Percentiles rank a stretch among this genome's conserved stretches.
These are phyloP conservation scores for Drosophila melanica DNA, from an alignment of 1,140 invertebrate species.

Conservation along the genomic window DNA sequence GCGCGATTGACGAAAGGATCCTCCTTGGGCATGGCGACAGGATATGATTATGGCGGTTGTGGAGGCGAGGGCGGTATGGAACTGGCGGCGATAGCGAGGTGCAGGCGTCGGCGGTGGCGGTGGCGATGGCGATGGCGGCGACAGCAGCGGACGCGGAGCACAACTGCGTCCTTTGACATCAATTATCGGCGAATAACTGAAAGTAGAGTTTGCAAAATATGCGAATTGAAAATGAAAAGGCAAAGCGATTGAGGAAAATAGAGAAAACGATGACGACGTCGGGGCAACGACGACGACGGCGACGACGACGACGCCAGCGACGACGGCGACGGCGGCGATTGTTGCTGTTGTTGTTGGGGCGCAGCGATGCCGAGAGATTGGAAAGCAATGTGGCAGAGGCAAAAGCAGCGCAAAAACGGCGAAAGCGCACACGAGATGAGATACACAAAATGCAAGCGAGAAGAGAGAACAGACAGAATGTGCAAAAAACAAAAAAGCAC, in stretches of 20 bases:
- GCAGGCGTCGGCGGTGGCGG: neutral
- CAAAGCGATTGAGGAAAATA: conserved; percentile 84
- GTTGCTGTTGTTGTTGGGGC: conserved; percentile 50
- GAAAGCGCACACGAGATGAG: conserved; percentile 81
- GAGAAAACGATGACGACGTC: conserved; percentile 77
- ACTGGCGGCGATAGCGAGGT: conserved; percentile 3
- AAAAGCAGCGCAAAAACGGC: conserved; percentile 64
- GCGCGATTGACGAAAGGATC: conserved; percentile 82
- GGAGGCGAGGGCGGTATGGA: neutral
- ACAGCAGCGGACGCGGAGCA: conserved; percentile 65
- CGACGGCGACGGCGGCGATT: conserved; percentile 26
- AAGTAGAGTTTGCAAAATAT: conserved; percentile 84
- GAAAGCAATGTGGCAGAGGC: conserved; percentile 59
- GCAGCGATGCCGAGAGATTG: conserved; percentile 75
- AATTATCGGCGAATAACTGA: conserved; percentile 84
- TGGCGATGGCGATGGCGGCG: conserved; percentile 17
- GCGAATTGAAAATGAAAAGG: conserved; percentile 84
- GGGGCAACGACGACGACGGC: conserved; percentile 57
- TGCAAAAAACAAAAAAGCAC: conserved; percentile 64
- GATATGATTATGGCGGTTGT: conserved; percentile 7
- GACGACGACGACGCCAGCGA: conserved; percentile 36
- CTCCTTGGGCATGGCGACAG: conserved; percentile 69
- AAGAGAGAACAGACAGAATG: conserved; percentile 81
- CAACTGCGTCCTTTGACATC: conserved; percentile 84
- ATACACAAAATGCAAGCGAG: conserved; percentile 82